Evolutionary conservation across 2,888 invertebrate species (phyloP).

Genomic region (Lepidocyrtoides sp.): DNA sequence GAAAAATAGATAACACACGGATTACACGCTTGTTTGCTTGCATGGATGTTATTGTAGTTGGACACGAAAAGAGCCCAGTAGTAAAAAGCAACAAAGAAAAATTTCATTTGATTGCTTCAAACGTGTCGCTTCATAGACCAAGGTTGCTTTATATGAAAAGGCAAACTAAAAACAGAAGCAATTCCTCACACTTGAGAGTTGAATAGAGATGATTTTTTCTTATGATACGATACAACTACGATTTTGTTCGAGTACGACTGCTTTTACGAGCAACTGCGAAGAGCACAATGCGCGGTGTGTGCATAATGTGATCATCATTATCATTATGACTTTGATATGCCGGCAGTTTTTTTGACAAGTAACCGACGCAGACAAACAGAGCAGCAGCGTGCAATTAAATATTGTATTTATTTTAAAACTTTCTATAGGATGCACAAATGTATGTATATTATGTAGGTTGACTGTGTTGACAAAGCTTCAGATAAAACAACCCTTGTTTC

Average conservation of each 20-base stretch:
- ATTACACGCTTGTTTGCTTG: not conserved
- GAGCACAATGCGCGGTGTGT: constrained; percentile 36
- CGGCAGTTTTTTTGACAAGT: constrained; percentile 55
- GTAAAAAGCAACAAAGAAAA: constrained; percentile 9
- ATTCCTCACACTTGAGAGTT: constrained; percentile 42
- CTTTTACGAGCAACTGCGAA: not conserved
- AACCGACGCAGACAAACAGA: constrained; percentile 25
- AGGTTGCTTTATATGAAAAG: constrained; percentile 52
- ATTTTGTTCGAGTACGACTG: not conserved
- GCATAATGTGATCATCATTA: constrained; percentile 55
- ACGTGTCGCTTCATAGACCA: constrained; percentile 16
- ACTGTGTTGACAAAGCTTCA: not conserved
- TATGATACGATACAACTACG: not conserved
- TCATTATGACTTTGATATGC: constrained; percentile 49
- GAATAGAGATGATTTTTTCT: not conserved
- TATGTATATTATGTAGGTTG: no score
- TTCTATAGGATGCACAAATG: not conserved
- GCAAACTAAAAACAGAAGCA: constrained; percentile 52
- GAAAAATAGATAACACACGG: not conserved
- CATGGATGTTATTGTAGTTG: constrained; percentile 9
- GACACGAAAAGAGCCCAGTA: constrained; percentile 20
- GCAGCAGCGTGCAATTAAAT: not conserved
- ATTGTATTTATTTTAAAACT: not conserved
- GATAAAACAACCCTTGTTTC: not conserved
- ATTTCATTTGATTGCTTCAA: not conserved